phyloP scores from a whole-genome alignment of 2,113 vertebrate species.

The Bufo bufo region DNA sequence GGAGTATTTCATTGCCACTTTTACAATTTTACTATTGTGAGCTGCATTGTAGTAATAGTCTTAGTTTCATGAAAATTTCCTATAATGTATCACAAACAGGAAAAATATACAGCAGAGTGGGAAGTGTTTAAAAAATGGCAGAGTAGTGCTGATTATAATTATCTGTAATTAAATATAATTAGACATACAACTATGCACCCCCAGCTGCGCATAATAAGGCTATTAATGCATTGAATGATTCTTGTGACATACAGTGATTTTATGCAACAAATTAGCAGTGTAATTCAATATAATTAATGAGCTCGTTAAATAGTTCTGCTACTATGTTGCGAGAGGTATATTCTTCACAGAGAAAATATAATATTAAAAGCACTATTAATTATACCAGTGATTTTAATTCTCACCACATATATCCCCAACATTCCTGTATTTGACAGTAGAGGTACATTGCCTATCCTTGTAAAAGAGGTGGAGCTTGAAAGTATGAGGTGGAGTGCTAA shows the following conservation, averaged over 20 bases:
- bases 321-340: constrained; percentile 11
- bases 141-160: constrained; percentile 55
- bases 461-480: too few species aligned
- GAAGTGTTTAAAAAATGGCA: constrained; percentile 48
- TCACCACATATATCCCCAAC: not conserved
- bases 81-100: not conserved
- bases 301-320: constrained; percentile 32
- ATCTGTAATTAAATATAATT: constrained; percentile 57
- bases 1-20: not conserved
- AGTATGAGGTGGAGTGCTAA: not conserved
- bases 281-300: constrained; percentile 53
- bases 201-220: constrained; percentile 53
- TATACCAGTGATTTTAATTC: not conserved
- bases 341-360: not conserved
- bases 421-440: not conserved
- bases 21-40: not conserved
- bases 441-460: not conserved
- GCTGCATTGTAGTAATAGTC: not conserved
- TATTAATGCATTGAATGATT: constrained; percentile 58
- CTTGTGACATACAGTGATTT: constrained; percentile 58
- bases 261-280: constrained; percentile 53
- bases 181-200: constrained; percentile 53
- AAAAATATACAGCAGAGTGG: constrained; percentile 26
- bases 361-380: not conserved
- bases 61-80: not conserved